Base-by-base conservation (phyloP, 2,888 invertebrate species). In the Chymomyza fuscimana region DNA sequence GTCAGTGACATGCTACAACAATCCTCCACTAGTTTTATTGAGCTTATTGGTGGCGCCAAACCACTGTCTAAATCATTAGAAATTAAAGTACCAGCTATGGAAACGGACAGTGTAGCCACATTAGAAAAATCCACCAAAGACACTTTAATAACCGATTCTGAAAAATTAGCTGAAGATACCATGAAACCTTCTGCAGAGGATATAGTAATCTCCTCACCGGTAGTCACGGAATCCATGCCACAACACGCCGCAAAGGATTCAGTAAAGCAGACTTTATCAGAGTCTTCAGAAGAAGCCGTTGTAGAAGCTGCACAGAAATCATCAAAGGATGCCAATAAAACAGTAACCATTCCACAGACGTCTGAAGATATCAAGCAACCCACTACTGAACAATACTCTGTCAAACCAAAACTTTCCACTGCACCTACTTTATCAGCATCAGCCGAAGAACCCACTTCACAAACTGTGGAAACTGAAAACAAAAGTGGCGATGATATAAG, bases 1-100 rank as follows among this genome's bases (percentile, higher is more conserved):
- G 78, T 91, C 16, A 90, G 87, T 61, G 89, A 91, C 67, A 78
- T 90, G 32, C 77, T 91, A 6, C 82, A 89, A 67, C 87, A 91
- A 74, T 90, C 91, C 0, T 64, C 82, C 12, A 87, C 77, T 0
- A 86, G 90, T 70, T 91, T 84, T 32, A 82, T 91, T 61, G 83
- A 91, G 64, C 73, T 91, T 9, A 86, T 72, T 12, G 66, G 69
- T 46, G 59, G 65, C 6, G 65, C 62, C 7, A 29, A 64, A 19
- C n/a, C 64, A 25, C 25, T 25, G 2, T 46, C 54, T 0, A 72
- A 51, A 16, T 25, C n/a, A 15, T 4, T 6, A 1, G 62, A 64
- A 25, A 46, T 12, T 2, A 46, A 46, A 10, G 40, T 46, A 4
- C 12, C 40, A 12, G 40, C 9, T 36, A 36, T 7, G 36, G 36